phyloP scores from a whole-genome alignment of 2,797 vertebrate species.

The Vespertilio murinus region DNA sequence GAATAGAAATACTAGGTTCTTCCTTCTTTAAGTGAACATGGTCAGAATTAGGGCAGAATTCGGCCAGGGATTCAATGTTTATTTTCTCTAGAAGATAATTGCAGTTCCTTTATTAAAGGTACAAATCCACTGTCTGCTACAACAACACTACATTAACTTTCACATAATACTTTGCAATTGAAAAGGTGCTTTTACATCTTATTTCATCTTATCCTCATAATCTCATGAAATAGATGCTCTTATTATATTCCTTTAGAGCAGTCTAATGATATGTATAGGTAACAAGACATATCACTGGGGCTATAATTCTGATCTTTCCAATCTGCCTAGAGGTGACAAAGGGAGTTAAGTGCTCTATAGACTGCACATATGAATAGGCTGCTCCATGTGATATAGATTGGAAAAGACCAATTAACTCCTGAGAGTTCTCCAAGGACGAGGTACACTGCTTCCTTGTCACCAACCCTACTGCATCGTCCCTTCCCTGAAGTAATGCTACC shows the following conservation, averaged over 20 bases:
- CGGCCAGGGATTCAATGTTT: not conserved
- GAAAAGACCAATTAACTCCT: not conserved
- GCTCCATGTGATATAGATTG: not conserved
- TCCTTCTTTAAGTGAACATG: not conserved
- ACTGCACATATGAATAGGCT: not conserved
- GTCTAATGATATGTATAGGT: not conserved
- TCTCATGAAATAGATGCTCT: not conserved
- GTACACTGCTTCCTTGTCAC: not conserved
- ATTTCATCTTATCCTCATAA: not conserved
- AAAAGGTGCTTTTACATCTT: constrained; percentile 16
- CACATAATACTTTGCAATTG: not conserved
- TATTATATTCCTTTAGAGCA: not conserved
- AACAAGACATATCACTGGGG: not conserved
- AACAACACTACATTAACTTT: not conserved
- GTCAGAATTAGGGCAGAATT: constrained; percentile 9
- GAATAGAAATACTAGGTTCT: not conserved
- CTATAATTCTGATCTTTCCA: constrained; percentile 36
- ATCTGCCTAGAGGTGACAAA: not conserved
- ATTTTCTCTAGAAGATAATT: constrained; percentile 48
- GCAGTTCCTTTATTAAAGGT: constrained; percentile 33
- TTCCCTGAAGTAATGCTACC: not conserved
- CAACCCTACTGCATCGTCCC: too few species aligned
- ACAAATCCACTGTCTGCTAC: not conserved
- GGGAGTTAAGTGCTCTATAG: not conserved
- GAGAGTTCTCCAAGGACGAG: not conserved